Conservation (phyloP, 2,888 invertebrate species). For the Orthonevra nobilis region DNA sequence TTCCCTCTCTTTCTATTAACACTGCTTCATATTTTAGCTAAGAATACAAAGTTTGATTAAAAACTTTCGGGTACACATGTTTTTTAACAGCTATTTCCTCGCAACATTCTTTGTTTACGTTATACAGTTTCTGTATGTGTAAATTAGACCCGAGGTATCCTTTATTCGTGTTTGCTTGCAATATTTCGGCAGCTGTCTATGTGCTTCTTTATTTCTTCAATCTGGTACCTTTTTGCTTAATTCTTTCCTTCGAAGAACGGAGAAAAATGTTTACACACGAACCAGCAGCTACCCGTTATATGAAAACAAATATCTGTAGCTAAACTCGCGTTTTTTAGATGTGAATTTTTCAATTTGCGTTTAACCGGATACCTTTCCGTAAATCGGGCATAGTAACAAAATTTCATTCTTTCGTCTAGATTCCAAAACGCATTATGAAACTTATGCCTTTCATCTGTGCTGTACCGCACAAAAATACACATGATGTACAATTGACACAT, state of each 20-base stretch:
- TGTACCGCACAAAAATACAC: constrained; percentile 26
- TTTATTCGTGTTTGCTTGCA: constrained; percentile 26
- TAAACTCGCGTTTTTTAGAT: constrained; percentile 26
- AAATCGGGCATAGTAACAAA: constrained; percentile 32
- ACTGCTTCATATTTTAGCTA: constrained; percentile 19
- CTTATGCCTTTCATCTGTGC: constrained; percentile 9
- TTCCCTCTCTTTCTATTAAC: constrained; percentile 8
- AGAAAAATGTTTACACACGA: constrained; percentile 31
- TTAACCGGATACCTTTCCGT: constrained; percentile 11
- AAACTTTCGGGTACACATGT: neutral
- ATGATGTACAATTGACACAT: constrained; percentile 19
- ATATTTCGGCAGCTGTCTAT: constrained; percentile 48
- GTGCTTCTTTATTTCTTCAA: constrained; percentile 47
- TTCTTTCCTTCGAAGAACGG: no score
- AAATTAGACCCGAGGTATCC: constrained; percentile 26
- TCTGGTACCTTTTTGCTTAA: constrained; percentile 42
- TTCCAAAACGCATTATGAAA: constrained; percentile 31
- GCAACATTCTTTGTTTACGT: constrained; percentile 25
- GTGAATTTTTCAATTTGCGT: constrained; percentile 25
- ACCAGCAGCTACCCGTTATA: constrained; percentile 14
- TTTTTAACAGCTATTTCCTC: neutral
- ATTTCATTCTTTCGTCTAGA: constrained; percentile 21
- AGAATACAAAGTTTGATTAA: no score
- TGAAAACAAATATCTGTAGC: constrained; percentile 34
- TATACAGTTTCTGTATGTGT: constrained; percentile 30